Percentiles rank a stretch among this genome's conserved stretches.
Evolutionary conservation across 2,113 vertebrate species (phyloP).

Genomic region (Machaerirhynchus nigripectus): DNA sequence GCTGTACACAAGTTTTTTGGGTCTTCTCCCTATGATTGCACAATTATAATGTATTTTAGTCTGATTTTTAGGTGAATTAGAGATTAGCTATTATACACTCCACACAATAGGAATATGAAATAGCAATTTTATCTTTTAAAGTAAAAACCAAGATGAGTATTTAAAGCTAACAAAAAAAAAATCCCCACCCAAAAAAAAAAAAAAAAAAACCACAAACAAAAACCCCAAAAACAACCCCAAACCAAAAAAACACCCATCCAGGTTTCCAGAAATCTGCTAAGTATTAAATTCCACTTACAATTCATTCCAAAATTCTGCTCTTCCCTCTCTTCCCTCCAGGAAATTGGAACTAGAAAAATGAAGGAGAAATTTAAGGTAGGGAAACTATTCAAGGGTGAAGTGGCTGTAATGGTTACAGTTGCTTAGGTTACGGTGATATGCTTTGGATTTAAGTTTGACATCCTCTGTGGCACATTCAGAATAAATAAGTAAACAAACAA

Average conservation of each 20-base stretch:
- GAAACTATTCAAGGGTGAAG: background rate
- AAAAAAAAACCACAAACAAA: background rate
- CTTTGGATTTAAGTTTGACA: background rate
- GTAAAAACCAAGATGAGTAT: background rate
- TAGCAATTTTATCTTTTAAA: background rate
- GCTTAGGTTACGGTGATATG: background rate
- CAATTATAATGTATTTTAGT: background rate
- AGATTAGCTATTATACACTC: background rate
- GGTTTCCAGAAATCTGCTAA: background rate
- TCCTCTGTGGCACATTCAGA: background rate
- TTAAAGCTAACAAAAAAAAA: background rate
- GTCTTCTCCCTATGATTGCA: background rate
- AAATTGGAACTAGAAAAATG: background rate
- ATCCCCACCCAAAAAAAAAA: background rate
- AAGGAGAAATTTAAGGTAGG: background rate
- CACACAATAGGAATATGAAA: background rate
- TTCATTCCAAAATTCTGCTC: background rate
- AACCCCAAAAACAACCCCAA: background rate
- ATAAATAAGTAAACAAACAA: background rate
- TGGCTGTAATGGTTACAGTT: background rate
- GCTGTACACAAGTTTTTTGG: background rate
- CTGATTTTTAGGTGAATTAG: background rate
- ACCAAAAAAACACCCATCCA: background rate
- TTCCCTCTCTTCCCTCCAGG: background rate
- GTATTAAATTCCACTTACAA: background rate